phyloP scores from a whole-genome alignment of 2,888 invertebrate genomes.

The Bruchidius siliquastri region DNA sequence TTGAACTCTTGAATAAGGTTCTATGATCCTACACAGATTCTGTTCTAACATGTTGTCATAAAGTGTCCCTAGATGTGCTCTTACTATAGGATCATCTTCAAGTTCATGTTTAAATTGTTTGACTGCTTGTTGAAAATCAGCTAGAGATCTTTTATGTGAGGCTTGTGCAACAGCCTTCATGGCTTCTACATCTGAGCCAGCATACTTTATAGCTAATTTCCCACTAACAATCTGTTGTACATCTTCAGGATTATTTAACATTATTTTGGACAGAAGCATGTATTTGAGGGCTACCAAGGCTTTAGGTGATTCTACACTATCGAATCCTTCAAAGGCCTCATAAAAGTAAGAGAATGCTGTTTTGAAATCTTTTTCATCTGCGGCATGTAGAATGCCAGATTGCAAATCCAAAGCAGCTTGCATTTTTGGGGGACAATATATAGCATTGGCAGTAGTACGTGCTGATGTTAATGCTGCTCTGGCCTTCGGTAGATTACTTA shows the following conservation, averaged over 20 bases:
- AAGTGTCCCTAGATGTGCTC: constrained; percentile 92
- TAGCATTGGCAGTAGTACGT: constrained; percentile 98
- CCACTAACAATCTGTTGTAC: constrained; percentile 93
- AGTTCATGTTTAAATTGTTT: constrained; percentile 83
- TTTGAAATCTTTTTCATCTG: constrained; percentile 99
- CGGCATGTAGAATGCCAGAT: constrained; percentile 97
- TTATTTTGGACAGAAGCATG: constrained; percentile 98
- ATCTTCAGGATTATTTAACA: constrained; percentile 95
- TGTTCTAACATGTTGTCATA: constrained; percentile 99
- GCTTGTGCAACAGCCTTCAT: constrained; percentile 97
- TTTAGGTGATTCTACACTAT: constrained; percentile 87
- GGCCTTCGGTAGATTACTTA: constrained; percentile 94
- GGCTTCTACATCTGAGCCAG: constrained; percentile 92
- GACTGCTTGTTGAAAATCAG: constrained; percentile 90
- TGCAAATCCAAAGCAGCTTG: constrained; percentile 96
- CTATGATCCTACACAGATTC: constrained; percentile 96
- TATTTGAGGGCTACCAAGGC: constrained; percentile 96
- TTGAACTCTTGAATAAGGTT: constrained; percentile 97
- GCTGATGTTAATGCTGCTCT: constrained; percentile 96
- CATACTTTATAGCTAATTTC: constrained; percentile 94
- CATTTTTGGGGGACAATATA: constrained; percentile 98
- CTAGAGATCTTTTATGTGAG: constrained; percentile 92
- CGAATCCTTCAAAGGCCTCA: constrained; percentile 98
- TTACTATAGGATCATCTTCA: constrained; percentile 93
- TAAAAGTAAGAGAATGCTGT: constrained; percentile 99